A percentile compares a stretch with the other conserved stretches of the same genome.
Conservation (phyloP, 2,113 vertebrate genomes). For the Condylura cristata region DNA sequence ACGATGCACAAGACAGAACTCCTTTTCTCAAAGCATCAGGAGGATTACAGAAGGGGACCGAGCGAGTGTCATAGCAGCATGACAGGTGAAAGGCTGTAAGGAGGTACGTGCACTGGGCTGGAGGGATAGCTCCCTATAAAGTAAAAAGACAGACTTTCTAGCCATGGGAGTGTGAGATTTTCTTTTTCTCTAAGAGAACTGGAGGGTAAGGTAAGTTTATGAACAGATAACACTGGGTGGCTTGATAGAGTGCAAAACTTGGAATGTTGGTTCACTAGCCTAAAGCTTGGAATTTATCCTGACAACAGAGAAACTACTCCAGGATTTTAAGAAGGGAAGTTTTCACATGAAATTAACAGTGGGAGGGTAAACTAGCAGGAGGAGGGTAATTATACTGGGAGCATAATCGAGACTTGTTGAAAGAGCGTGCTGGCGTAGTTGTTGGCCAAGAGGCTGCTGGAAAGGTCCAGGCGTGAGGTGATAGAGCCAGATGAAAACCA, state of each 20-base stretch:
- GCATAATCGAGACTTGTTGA: not conserved
- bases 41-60: not conserved
- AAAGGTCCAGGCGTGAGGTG: rapidly evolving
- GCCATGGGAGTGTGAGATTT: not conserved
- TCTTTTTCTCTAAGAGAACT: not conserved
- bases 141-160: not conserved
- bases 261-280: not conserved
- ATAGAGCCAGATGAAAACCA: not conserved
- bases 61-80: too few species aligned
- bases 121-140: not conserved
- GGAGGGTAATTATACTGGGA: not conserved
- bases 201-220: too few species aligned
- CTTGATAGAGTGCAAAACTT: not conserved
- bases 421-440: not conserved
- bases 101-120: rapidly evolving
- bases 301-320: not conserved
- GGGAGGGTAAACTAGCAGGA: not conserved
- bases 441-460: not conserved
- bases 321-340: not conserved
- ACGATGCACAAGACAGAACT: not conserved
- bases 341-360: not conserved
- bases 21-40: not conserved
- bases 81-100: too few species aligned
- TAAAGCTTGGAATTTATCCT: constrained; percentile 13
- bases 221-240: not conserved